Evolutionary conservation across 2,888 invertebrate species (phyloP), one percentile per base, ranked within the genome.

Genomic region (Zaprionus obscuricornis): DNA sequence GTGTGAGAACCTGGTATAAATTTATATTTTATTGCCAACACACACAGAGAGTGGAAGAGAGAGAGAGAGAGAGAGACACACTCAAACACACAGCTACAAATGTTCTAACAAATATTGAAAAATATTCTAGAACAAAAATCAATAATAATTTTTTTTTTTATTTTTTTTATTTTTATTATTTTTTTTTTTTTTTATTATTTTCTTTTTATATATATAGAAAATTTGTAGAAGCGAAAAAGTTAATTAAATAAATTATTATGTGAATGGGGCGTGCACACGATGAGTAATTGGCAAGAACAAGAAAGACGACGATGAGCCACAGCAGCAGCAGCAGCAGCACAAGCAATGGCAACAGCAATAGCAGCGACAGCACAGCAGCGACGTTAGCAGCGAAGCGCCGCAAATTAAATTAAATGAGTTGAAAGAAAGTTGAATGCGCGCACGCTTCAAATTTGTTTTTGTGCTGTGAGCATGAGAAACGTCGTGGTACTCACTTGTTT

Each of bases 331-430:
- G 13, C 43, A 14, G 26, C 50, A 11, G 13, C 52, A 1, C 2
- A 8, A 6, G 6, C 60, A 33, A 37, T 11, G 16, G 5, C 45
- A 6, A 36, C 33, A 10, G 22, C 27, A 14, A 42, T 31, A 33
- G 18, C 24, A 27, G 47, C 1, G 33, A 18, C 51, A 24, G 37
- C 10, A 14, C 69, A 33, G 42, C 58, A 37, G 46, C 51, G 18
- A 26, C 58, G 55, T 13, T 49, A 55, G 67, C 79, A 72, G 65
- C 71, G 68, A 76, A 81, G 85, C 82, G 76, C 76, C 78, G 70
- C 76, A 85, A 83, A 83, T 83, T 83, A 85, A 83, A 83, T 83
- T 83, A 83, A 83, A 83, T 83, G 83, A 83, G 85, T 83, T 85
- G 85, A 83, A 83, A 83, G 83, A 82, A 84, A 82, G 85, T 84